Evolutionary conservation across 2,888 invertebrate genomes (phyloP).

Genomic region (Heteropelma amictum): DNA sequence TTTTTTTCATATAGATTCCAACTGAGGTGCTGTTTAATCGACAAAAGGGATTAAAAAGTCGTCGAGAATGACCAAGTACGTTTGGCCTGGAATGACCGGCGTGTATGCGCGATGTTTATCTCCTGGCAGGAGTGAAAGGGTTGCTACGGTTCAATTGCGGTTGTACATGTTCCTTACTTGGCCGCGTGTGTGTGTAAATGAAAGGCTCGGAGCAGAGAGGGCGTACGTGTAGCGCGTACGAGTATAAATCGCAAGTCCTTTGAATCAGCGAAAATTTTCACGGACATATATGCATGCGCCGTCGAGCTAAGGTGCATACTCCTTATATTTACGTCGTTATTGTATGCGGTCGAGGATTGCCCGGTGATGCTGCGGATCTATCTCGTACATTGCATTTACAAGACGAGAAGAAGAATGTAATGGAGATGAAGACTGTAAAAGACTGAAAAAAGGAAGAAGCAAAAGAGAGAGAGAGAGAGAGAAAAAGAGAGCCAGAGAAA

Average conservation of each 20-base stretch:
- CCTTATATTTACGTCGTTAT: slow-evolving; percentile 52
- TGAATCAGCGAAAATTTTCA: background rate
- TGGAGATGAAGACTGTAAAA: slow-evolving; percentile 18
- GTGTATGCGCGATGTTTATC: background rate
- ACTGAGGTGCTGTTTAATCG: no score
- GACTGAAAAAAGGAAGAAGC: background rate
- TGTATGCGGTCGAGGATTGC: slow-evolving; percentile 50
- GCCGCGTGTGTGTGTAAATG: background rate
- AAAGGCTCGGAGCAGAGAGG: no score
- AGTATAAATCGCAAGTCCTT: slow-evolving; percentile 14
- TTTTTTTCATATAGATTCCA: no score
- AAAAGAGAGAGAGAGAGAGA: background rate
- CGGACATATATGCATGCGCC: slow-evolving; percentile 7
- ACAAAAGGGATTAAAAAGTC: background rate
- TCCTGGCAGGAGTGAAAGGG: slow-evolving; percentile 44
- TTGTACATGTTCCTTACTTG: no score
- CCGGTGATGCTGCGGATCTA: slow-evolving; percentile 32
- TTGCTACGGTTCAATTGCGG: slow-evolving; percentile 44
- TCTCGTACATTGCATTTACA: slow-evolving; percentile 28
- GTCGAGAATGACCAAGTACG: no score
- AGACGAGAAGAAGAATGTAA: slow-evolving; percentile 35
- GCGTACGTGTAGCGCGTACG: background rate
- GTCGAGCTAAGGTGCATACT: slow-evolving; percentile 16
- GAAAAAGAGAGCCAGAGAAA: slow-evolving; percentile 6
- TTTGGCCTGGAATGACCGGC: background rate